Percentiles rank a stretch among this genome's conserved stretches.
phyloP scores from a whole-genome alignment of 2,888 invertebrate genomes.

The Danaus chrysippus region DNA sequence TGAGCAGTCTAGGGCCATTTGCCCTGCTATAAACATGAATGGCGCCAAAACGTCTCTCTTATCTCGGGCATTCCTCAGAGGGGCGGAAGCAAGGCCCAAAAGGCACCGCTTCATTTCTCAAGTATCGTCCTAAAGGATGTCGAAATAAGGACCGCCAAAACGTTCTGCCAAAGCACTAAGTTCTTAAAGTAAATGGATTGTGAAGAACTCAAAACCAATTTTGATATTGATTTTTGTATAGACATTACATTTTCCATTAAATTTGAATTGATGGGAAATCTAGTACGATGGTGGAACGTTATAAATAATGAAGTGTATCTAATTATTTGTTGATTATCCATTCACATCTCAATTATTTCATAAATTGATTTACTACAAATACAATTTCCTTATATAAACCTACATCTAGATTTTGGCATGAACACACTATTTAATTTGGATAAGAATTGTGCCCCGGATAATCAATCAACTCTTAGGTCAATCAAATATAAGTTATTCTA shows the following conservation, averaged over 20 bases:
- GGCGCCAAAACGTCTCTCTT: conserved; percentile 78
- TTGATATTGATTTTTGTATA: conserved; percentile 76
- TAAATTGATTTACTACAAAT: no score
- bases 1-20: conserved; percentile 73
- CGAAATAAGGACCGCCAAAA: conserved; percentile 69
- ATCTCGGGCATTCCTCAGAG: conserved; percentile 75
- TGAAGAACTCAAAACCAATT: conserved; percentile 69
- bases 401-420: no score
- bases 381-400: no score
- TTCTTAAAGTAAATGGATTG: conserved; percentile 75
- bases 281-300: no score
- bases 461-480: no score
- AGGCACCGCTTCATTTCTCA: conserved; percentile 65
- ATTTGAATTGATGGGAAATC: neutral
- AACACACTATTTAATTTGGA: no score
- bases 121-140: conserved; percentile 76
- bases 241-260: conserved; percentile 32
- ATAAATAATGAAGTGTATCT: no score
- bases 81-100: conserved; percentile 72
- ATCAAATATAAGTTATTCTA: no score
- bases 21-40: conserved; percentile 77
- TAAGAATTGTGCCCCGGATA: no score
- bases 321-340: no score
- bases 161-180: conserved; percentile 70
- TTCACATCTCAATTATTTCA: no score